Base-by-base conservation (phyloP, 1,140 invertebrate genomes). In the Drosophila pseudoananassae region DNA sequence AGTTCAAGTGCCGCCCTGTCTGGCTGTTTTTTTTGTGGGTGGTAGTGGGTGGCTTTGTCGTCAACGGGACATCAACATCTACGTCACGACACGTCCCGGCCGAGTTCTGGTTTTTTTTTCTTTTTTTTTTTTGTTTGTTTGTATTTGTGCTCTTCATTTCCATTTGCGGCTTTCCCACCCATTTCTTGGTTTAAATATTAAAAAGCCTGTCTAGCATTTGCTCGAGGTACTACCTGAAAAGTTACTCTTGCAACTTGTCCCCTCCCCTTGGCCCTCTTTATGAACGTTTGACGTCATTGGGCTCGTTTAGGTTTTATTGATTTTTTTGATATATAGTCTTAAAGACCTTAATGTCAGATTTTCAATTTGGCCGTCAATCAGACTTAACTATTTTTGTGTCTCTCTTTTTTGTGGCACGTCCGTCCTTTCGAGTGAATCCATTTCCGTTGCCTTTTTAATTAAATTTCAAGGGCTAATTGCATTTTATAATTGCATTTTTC, bases 401-500 rank as follows among this genome's bases (percentile, higher is more conserved):
- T n/a, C n/a, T n/a, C n/a, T n/a, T n/a, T n/a, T n/a, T n/a, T n/a
- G n/a, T n/a, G n/a, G n/a, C n/a, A n/a, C n/a, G n/a, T n/a, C n/a
- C 51, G 10, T 54, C 66, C 38, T 55, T 64, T 55, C 40, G 6
- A 77, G 68, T 50, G 23, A 29, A 54, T 55, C 57, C 72, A 70
- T 66, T 76, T 76, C 72, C 63, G 75, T 56, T 58, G 68, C 57
- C 52, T 60, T 84, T 83, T 68, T 61, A 64, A 76, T 61, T 66
- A 73, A 65, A 38, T 73, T 69, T 63, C 66, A 36, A 55, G 50
- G 51, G 68, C 76, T 85, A 85, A 85, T 85, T 85, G 81, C 80
- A 80, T 80, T 84, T 53, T 68, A 52, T 83, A 81, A 85, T 85
- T 85, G 82, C 78, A 85, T 85, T 87, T 87, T 56, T 51, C 78